Conservation (phyloP, 2,113 vertebrate genomes). For the Plecotus auritus region DNA sequence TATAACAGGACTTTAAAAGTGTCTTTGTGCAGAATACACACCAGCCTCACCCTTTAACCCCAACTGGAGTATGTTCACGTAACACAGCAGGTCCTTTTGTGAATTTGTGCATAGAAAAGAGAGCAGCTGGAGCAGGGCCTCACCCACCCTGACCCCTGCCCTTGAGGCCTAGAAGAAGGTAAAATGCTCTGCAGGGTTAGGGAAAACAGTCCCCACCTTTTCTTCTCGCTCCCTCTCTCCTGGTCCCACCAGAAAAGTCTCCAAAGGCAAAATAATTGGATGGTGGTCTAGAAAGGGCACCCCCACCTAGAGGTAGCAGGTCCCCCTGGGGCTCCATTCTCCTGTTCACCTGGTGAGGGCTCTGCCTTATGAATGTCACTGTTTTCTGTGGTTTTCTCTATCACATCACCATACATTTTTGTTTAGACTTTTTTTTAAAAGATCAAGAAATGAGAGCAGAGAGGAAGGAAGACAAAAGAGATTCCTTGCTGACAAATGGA, state of each 20-base stretch:
- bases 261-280: neutral
- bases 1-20: neutral
- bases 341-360: neutral
- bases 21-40: neutral
- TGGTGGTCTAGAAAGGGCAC: neutral
- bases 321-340: neutral
- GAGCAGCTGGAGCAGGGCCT: neutral
- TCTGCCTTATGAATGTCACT: neutral
- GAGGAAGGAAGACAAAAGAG: neutral
- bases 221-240: neutral
- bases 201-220: neutral
- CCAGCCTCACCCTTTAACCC: neutral
- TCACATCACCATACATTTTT: neutral
- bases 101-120: neutral
- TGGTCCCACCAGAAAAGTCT: neutral
- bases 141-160: neutral
- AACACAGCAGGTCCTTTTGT: neutral
- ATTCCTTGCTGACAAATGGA: neutral
- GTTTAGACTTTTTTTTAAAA: neutral
- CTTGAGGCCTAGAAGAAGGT: neutral
- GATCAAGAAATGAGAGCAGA: neutral
- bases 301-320: neutral
- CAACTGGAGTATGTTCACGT: neutral
- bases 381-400: neutral
- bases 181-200: neutral